Evolutionary conservation across 1,140 invertebrate species (phyloP), one percentile per base, ranked within the genome.

Genomic region (Heliconius eleuchia): DNA sequence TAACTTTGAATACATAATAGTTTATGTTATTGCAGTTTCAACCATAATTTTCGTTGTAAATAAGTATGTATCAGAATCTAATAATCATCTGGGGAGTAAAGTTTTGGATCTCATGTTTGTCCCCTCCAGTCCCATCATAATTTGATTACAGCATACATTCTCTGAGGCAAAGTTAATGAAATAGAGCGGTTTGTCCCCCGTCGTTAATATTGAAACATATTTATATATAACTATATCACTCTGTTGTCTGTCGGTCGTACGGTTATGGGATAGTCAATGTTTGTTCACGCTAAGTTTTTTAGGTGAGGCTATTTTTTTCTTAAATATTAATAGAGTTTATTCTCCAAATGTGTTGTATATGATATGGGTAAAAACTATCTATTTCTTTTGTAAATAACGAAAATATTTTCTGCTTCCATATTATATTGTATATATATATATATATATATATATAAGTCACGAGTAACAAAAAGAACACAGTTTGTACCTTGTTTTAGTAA

Each of bases 41-140:
- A 16, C 4, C 60, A 27, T 66, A 66, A 66, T 30, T 66, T 30
- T 13, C 27, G 27, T 6, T 66, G 60, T 66, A 66, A 66, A 27
- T 66, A 27, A 16, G 60, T 66, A 23, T 30, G 60, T 66, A 66
- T 66, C 27, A 11, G 60, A 72, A 74, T 57, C 72, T 78, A 78
- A 78, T 73, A 78, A 78, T 74, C 72, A 74, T 57, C 55, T 60
- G 73, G 72, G 77, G 77, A 78, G 72, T 27, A 18, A 78, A 74
- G 52, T 78, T 74, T 78, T 60, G 55, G 46, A 72, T 77, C 70
- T 70, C 18, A 77, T 81, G 80, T 78, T 72, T 78, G 71, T 81
- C 77, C 81, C 79, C 83, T 77, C 81, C 55, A 79, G 82, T 80
- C 50, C 71, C 46, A 79, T 83, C 71, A 71, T 85, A 84, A 85